Evolutionary conservation across 1,140 invertebrate genomes (phyloP).

Genomic region (Lethrus apterus): DNA sequence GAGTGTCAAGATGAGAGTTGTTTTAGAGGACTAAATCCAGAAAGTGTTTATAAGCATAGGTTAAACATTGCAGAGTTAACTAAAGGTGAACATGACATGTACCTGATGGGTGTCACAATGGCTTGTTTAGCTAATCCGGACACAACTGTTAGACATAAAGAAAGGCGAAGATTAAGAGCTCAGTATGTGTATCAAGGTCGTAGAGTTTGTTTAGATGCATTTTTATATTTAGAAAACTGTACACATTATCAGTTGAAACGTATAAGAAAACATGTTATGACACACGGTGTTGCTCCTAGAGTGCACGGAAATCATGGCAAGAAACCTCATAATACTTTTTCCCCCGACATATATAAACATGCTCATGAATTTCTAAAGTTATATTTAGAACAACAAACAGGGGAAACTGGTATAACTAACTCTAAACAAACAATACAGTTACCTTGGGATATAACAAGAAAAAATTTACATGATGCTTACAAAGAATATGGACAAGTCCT

Average conservation of each 20-base stretch:
- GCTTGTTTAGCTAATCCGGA: conserved; percentile 67
- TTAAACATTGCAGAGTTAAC: conserved; percentile 71
- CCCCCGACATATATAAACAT: conserved; percentile 68
- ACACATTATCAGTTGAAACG: conserved; percentile 72
- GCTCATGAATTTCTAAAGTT: conserved; percentile 67
- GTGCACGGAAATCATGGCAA: conserved; percentile 74
- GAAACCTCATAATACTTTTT: conserved; percentile 74
- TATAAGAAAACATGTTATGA: conserved; percentile 69
- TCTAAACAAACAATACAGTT: conserved; percentile 54
- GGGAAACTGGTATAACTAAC: conserved; percentile 40
- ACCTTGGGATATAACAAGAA: conserved; percentile 60
- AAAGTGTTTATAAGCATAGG: conserved; percentile 65
- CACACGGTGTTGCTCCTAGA: conserved; percentile 66
- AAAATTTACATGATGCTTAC: conserved; percentile 65
- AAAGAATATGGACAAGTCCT: conserved; percentile 61
- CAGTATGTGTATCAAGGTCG: conserved; percentile 70
- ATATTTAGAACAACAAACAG: conserved; percentile 56
- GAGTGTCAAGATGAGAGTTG: conserved; percentile 70
- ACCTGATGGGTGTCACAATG: conserved; percentile 74
- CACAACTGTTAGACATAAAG: conserved; percentile 63
- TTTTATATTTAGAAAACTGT: conserved; percentile 72
- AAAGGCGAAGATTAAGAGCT: conserved; percentile 60
- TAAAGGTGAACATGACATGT: conserved; percentile 67
- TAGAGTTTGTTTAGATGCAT: conserved; percentile 69
- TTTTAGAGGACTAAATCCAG: conserved; percentile 62